Evolutionary conservation across 2,888 invertebrate genomes (phyloP), one percentile per base, ranked within the genome.

Genomic region (Trichopoda pennipes): DNA sequence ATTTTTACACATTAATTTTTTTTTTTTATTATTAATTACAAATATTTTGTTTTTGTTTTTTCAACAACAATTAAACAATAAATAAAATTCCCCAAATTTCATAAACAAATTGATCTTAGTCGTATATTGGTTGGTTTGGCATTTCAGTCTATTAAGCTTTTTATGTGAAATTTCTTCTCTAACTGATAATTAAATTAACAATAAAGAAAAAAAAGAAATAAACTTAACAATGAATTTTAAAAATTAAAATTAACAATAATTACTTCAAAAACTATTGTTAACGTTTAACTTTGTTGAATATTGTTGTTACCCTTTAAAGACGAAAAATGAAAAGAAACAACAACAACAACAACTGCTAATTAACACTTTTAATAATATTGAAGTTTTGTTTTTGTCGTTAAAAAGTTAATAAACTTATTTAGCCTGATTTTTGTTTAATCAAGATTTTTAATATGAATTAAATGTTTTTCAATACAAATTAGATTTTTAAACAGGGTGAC

Each of bases 121-220:
- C 74, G 75, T 80, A 80, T n/a, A n/a, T n/a, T n/a, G n/a, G n/a
- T n/a, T n/a, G n/a, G 75, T 64, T 75, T 75, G 80, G 74, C 80
- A 60, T 80, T 81, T 76, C n/a, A 80, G 76, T 76, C 61, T 73
- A 73, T 77, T 35, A 63, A 72, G 68, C 32, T 75, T 76, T 72
- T 81, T 60, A 64, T 78, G 58, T 58, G 64, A 73, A 72, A 70
- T 78, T 81, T 78, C 49, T 51, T 66, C 17, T 55, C 49, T 73
- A 17, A 55, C 72, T 68, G 76, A 72, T 81, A 76, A 76, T 81
- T 68, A 77, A 77, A 77, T 81, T 81, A 35, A 58, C 64, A 69
- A 49, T 49, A 28, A 53, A 64, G 12, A 61, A 61, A 53, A 10
- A 28, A 28, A 28, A 28, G 28, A 28, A 28, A 8, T 51, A 64